These are phyloP conservation scores for Pandemis corylana DNA, from an alignment of 2,888 invertebrate species.

Conservation along the genomic window DNA sequence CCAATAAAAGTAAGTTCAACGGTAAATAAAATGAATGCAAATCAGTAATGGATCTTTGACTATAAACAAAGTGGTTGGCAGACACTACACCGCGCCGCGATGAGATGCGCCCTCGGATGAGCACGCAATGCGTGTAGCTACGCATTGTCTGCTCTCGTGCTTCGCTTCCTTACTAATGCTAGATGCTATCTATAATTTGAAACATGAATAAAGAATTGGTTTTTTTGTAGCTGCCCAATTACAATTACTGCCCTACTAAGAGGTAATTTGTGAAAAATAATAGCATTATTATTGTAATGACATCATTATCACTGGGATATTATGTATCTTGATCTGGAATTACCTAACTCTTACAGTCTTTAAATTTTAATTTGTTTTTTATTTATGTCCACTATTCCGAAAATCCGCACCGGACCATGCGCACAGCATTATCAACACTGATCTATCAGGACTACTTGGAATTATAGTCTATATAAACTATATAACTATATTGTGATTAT, in stretches of 20 bases:
- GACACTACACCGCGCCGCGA: not conserved
- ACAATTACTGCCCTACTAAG: not conserved
- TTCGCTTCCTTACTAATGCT: conserved; percentile 64
- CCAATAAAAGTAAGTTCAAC: not conserved
- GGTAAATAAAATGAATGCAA: not conserved
- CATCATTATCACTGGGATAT: too few relatives aligned
- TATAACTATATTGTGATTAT: too few relatives aligned
- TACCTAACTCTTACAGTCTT: too few relatives aligned
- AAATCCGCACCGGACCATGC: too few relatives aligned
- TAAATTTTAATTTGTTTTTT: too few relatives aligned
- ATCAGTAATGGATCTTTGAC: conserved; percentile 14
- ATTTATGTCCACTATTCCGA: too few relatives aligned
- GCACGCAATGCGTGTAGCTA: conserved; percentile 52
- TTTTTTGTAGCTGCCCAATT: not conserved
- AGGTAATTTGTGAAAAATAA: not conserved
- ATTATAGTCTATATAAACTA: too few relatives aligned
- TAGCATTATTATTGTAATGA: not conserved
- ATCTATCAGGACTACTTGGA: too few relatives aligned
- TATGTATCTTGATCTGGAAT: too few relatives aligned
- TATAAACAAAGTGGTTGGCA: conserved; percentile 4
- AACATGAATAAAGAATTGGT: not conserved
- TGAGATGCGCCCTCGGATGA: conserved; percentile 56
- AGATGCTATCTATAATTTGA: conserved; percentile 59
- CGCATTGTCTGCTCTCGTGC: conserved; percentile 66
- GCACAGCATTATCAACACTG: too few relatives aligned